Base-by-base conservation (phyloP, 2,888 invertebrate species). In the Pachydiplax longipennis region DNA sequence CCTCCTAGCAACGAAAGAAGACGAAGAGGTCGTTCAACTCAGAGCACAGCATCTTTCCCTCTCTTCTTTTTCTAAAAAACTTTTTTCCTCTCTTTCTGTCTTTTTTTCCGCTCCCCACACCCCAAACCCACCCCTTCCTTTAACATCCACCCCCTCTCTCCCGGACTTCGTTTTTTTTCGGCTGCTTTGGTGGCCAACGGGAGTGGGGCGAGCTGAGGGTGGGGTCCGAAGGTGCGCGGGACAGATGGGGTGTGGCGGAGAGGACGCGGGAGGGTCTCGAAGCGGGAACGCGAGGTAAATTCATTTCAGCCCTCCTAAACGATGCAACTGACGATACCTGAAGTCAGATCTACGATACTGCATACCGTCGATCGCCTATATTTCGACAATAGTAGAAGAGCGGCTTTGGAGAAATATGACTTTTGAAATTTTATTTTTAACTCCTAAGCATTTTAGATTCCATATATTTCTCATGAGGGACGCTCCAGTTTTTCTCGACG, bases 1-100 rank as follows among this genome's bases (percentile, higher is more conserved):
- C 61, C 83, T 83, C 83, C 87, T 65, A 61, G 87, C 87, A 87
- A 87, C 87, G 87, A 87, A 87, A 87, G 35, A 61, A 58, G 83
- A 58, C 35, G 53, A 83, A 58, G 87, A 87, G 87, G 87, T 87
- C 87, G 31, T 87, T 87, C 61, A 87, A 87, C 87, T 65, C 87
- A 15, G 58, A 61, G 61, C 87, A 65, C 87, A 87, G 53, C 61
- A 61, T 61, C 61, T 87, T 61, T n/a, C 87, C 22, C 87, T 6
- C 61, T 58, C 13, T 37, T 37, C 25, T 83, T 58, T 87, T 87
- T 87, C 61, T 65, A 12, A 87, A 53, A 53, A 12, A 87, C 61
- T 37, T 87, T 87, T 87, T 87, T 40, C 65, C 58, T 61, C 61
- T 53, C 87, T 65, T 83, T 83, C 61, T 61, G 61, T 61, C 87